phyloP scores from a whole-genome alignment of 2,113 vertebrate species.

The Marcusenius ussheri region DNA sequence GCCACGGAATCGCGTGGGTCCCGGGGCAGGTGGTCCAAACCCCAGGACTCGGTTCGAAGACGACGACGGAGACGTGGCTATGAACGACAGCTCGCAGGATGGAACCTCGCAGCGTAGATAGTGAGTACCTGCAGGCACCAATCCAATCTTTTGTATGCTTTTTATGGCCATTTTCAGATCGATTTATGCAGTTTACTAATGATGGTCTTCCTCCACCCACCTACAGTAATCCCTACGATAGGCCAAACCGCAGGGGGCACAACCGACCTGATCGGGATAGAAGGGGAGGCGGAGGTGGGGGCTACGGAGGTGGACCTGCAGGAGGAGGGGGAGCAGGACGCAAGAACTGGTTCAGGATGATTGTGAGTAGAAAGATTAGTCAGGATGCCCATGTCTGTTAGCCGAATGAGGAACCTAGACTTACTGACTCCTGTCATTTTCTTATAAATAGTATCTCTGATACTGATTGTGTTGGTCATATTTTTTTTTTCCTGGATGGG shows the following conservation, averaged over 20 bases:
- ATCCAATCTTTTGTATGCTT: neutral
- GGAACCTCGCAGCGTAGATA: slow-evolving; percentile 58
- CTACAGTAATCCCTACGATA: slow-evolving; percentile 64
- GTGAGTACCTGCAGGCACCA: slow-evolving; percentile 20
- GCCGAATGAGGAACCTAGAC: neutral
- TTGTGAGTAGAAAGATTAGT: slow-evolving; percentile 53
- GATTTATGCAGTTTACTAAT: neutral
- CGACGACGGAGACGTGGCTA: slow-evolving; percentile 63
- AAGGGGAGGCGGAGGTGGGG: slow-evolving; percentile 35
- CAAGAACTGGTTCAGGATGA: slow-evolving; percentile 73
- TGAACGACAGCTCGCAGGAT: slow-evolving; percentile 67
- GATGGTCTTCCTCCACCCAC: neutral
- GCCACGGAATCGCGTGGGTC: slow-evolving; percentile 50
- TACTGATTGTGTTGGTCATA: neutral
- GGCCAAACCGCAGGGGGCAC: slow-evolving; percentile 55
- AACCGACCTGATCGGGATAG: slow-evolving; percentile 59
- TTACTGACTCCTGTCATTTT: neutral
- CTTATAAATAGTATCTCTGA: neutral
- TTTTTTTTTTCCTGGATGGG: neutral
- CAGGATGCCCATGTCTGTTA: neutral
- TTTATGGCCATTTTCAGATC: neutral
- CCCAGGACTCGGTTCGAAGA: slow-evolving; percentile 56
- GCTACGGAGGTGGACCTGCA: slow-evolving; percentile 42
- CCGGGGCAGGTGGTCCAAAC: slow-evolving; percentile 37
- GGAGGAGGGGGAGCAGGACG: slow-evolving; percentile 36